A percentile compares a stretch with the other conserved stretches of the same genome.
phyloP scores from a whole-genome alignment of 2,797 vertebrate genomes.

The Melopsittacus undulatus region DNA sequence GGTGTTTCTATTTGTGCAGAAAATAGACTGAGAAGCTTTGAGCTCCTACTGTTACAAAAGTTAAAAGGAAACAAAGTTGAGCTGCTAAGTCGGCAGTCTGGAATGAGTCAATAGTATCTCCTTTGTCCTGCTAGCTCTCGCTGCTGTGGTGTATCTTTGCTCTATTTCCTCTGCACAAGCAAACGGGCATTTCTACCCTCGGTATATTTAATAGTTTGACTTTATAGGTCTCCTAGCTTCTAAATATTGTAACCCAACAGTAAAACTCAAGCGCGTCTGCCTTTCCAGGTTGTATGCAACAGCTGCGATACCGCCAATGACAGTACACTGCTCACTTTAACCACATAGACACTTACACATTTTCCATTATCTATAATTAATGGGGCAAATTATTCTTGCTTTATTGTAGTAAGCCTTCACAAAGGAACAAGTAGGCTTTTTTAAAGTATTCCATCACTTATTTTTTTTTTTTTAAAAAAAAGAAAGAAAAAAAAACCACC shows the following conservation, averaged over 20 bases:
- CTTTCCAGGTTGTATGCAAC: not conserved
- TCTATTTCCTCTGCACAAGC: slow-evolving; percentile 58
- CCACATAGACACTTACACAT: not conserved
- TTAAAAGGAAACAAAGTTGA: slow-evolving; percentile 70
- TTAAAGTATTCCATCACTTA: not conserved
- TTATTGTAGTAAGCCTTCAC: not conserved
- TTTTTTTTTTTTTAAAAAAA: not conserved
- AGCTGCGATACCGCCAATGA: accelerated
- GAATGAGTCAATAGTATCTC: slow-evolving; percentile 73
- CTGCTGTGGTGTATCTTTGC: slow-evolving; percentile 43
- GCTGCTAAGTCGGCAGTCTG: slow-evolving; percentile 71
- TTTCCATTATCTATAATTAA: slow-evolving; percentile 43
- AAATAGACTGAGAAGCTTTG: slow-evolving; percentile 52
- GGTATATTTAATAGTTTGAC: not conserved
- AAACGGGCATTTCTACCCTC: not conserved
- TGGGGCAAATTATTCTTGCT: not conserved
- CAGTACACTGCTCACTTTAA: not conserved
- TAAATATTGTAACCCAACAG: not conserved
- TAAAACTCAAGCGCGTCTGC: not conserved
- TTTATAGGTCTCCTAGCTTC: not conserved
- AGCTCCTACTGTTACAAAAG: slow-evolving; percentile 70
- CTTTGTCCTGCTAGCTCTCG: slow-evolving; percentile 64
- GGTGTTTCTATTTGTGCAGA: slow-evolving; percentile 62
- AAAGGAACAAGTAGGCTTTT: not conserved
- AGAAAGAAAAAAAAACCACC: not conserved